A percentile compares a stretch with the other conserved stretches of the same genome.
phyloP scores from a whole-genome alignment of 2,797 vertebrate species.

The Sitta carolinensis region DNA sequence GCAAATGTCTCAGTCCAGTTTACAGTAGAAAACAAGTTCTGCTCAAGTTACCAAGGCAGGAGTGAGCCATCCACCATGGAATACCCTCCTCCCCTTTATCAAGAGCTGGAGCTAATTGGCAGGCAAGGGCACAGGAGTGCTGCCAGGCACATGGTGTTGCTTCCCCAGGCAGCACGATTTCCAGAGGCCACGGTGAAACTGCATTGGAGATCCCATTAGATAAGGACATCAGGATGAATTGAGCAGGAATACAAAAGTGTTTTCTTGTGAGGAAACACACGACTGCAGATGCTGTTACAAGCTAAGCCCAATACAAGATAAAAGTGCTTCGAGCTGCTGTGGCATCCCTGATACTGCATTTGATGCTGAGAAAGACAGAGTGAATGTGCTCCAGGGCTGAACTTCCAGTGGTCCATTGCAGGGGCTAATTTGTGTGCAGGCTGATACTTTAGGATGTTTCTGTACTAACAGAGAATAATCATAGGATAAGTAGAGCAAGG shows the following conservation, averaged over 20 bases:
- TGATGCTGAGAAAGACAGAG: neutral
- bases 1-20: conserved; percentile 37
- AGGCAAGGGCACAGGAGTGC: neutral
- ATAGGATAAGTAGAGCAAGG: conserved; percentile 44
- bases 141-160: neutral
- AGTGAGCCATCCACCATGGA: neutral
- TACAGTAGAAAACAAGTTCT: neutral
- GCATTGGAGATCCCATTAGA: neutral
- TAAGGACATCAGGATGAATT: neutral
- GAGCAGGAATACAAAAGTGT: neutral
- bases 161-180: neutral
- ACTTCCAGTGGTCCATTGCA: conserved; percentile 27
- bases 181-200: neutral
- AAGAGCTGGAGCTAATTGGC: neutral
- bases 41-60: neutral
- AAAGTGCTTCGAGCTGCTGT: neutral
- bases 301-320: neutral
- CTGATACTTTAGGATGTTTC: neutral
- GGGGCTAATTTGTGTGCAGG: conserved; percentile 6
- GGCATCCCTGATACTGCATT: neutral
- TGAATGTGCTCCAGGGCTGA: neutral
- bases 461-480: conserved; percentile 23
- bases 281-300: neutral
- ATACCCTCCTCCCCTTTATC: neutral
- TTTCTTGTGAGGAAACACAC: neutral